Conservation (phyloP, 2,797 vertebrate species). For the Gallirallus australis region DNA sequence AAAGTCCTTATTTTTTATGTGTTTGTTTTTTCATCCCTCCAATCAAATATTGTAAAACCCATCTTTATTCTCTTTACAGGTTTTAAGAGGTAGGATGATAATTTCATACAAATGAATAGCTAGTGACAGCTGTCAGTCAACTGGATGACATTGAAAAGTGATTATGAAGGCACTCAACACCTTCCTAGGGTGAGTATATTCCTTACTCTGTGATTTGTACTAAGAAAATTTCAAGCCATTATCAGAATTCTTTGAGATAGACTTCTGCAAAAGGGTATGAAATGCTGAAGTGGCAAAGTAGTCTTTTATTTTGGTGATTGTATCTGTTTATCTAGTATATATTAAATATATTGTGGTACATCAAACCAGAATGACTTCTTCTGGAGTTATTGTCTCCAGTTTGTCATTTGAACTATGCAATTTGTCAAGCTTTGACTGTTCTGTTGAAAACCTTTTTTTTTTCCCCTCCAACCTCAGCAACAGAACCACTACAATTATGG, state of each 20-base stretch:
- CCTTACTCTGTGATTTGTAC: background rate
- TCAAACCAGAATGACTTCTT: background rate
- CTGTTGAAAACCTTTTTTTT: background rate
- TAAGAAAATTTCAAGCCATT: constrained; percentile 45
- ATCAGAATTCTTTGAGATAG: background rate
- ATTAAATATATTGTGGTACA: background rate
- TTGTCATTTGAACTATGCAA: background rate
- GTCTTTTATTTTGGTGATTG: background rate
- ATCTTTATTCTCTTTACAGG: background rate
- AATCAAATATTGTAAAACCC: background rate
- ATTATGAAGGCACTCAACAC: background rate
- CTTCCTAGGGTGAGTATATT: background rate
- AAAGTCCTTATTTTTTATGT: rapidly evolving
- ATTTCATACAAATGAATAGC: background rate
- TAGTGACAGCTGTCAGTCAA: background rate
- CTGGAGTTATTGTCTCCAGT: background rate
- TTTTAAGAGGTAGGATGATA: background rate
- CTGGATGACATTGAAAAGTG: background rate
- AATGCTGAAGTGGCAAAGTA: background rate
- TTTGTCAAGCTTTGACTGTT: background rate
- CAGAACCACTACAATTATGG: background rate
- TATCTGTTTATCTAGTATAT: background rate
- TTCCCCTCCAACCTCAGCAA: background rate
- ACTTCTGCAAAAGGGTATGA: background rate
- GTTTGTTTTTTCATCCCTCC: background rate